Evolutionary conservation across 1,140 invertebrate species (phyloP).

Genomic region (Muscidifurax raptorellus): DNA sequence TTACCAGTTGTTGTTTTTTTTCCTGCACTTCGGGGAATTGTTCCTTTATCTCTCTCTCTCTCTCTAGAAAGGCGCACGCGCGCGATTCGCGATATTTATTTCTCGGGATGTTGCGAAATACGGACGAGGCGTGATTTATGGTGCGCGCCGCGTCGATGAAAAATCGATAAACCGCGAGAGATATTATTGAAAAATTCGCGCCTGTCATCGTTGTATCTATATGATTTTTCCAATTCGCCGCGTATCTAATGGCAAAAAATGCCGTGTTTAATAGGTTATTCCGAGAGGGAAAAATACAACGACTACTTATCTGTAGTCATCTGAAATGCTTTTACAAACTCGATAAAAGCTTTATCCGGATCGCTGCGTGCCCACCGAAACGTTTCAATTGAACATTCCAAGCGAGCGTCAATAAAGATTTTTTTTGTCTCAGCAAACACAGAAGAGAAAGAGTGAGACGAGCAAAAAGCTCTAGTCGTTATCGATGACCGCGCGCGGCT

Average conservation of each 20-base stretch:
- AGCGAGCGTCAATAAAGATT: too few species aligned
- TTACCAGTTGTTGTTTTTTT: neutral
- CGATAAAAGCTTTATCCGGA: too few species aligned
- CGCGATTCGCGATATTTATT: neutral
- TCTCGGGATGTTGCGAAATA: neutral
- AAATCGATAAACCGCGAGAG: neutral
- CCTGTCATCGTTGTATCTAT: neutral
- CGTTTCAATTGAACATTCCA: too few species aligned
- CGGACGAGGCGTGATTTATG: slow-evolving; percentile 2
- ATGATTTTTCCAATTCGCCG: neutral
- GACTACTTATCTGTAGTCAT: too few species aligned
- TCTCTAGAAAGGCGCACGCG: neutral
- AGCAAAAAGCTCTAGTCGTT: neutral
- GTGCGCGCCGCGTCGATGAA: neutral
- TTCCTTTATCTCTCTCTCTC: neutral
- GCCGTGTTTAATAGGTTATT: neutral
- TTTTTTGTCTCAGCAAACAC: too few species aligned
- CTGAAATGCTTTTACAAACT: too few species aligned
- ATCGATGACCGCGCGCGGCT: slow-evolving; percentile 4
- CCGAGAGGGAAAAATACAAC: neutral
- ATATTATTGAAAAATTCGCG: neutral
- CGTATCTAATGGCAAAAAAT: neutral
- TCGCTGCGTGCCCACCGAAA: too few species aligned
- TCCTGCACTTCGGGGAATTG: neutral
- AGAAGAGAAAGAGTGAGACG: too few species aligned